Evolutionary conservation across 30 jellyfish, hydroid and myxozoan species (phyloP), one percentile per base, ranked within the genome.

Genomic region (Cassiopea xamachana): DNA sequence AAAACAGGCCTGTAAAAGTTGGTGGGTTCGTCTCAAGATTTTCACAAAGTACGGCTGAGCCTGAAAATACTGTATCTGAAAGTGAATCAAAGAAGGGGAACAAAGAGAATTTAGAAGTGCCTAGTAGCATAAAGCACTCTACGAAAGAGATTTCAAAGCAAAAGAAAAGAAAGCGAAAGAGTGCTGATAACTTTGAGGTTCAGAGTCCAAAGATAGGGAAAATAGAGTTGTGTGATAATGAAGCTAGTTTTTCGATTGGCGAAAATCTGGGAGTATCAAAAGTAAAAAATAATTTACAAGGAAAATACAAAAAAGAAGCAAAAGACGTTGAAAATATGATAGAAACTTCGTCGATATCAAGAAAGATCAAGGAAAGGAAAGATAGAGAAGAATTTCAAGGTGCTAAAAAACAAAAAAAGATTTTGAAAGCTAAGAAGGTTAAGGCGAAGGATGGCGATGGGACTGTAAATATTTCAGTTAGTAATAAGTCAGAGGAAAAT

Each of bases 21-120:
- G 92, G 92, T 17, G 92, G 92, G 16, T 84, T 84, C 70, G 49
- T 61, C 8, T 84, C 92, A 27, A 84, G 80, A 27, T 84, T 84
- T 71, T 17, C 19, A 0, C 46, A 69, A 2, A 15, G 6, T 69
- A 12, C 70, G 5, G 59, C 7, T 50, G 9, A 43, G 19, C 7
- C 50, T 17, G 71, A 10, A 48, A 17, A 50, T 1, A 78, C 47
- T 9, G 50, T 0, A 75, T 15, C 70, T 14, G 84, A n/a, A 75
- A 7, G 27, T 46, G 46, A 73, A 27, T 2, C 9, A 59, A 78
- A 12, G n/a, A 78, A 14, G 75, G 14, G 39, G 12, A n/a, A 14
- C 14, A 43, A 5, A 10, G 50, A 15, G 14, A 47, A 55, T 48
- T 14, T 13, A 78, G 1, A 78, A 60, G 16, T 1, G 17, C 10